phyloP scores from a whole-genome alignment of 35 echinoderm and acorn worm species.

The Patiria miniata region DNA sequence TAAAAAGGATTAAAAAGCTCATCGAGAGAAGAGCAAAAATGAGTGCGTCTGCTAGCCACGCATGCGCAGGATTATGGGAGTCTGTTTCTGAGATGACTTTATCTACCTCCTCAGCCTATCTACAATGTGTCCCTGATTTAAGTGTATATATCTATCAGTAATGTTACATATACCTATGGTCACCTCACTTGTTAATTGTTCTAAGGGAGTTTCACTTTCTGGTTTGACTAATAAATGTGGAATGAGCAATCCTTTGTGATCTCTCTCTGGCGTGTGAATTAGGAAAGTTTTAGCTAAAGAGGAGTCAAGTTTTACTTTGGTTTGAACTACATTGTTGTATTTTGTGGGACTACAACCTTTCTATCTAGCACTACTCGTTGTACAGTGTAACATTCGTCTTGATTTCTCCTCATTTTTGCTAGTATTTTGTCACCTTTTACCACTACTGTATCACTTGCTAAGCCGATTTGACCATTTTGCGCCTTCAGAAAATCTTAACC shows the following conservation, averaged over 20 bases:
- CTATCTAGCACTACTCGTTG: no score
- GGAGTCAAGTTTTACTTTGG: no score
- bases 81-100: no score
- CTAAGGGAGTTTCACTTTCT: background rate
- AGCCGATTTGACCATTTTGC: background rate
- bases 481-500: background rate
- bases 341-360: no score
- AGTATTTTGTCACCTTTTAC: background rate
- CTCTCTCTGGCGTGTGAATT: background rate
- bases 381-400: background rate
- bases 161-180: background rate
- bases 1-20: no score
- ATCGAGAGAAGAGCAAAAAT: no score
- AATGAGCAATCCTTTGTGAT: background rate
- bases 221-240: background rate
- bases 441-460: background rate
- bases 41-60: no score
- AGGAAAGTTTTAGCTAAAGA: no score
- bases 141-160: background rate
- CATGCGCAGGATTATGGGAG: no score
- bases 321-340: no score
- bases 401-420: constrained; percentile 1
- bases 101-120: no score
- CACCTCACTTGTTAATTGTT: background rate
- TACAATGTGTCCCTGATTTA: background rate